Evolutionary conservation across 2,888 invertebrate genomes (phyloP).

Genomic region (Papilio elwesi): DNA sequence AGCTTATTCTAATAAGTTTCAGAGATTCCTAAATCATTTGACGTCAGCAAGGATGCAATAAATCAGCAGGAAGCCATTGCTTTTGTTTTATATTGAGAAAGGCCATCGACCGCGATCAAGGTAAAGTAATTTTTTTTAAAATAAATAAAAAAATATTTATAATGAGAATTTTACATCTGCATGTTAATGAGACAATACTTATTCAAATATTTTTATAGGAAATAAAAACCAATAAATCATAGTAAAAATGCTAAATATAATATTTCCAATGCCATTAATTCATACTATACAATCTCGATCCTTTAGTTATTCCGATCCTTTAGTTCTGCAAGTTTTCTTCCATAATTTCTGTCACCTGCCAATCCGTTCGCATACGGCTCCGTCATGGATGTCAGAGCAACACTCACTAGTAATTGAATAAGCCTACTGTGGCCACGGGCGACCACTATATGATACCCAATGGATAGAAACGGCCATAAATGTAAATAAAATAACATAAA

Average conservation of each 20-base stretch:
- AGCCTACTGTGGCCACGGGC: constrained; percentile 24
- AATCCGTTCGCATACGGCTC: constrained; percentile 19
- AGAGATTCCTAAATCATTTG: not conserved
- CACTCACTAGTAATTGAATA: constrained; percentile 36
- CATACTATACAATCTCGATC: not conserved
- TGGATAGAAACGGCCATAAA: not conserved
- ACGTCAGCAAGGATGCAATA: too few relatives aligned
- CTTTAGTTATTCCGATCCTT: not conserved
- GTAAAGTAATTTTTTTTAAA: too few relatives aligned
- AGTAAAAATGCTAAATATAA: too few relatives aligned
- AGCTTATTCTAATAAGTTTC: not conserved
- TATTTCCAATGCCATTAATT: too few relatives aligned
- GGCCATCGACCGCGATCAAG: too few relatives aligned
- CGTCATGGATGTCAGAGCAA: constrained; percentile 30
- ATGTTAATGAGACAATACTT: too few relatives aligned
- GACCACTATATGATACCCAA: not conserved
- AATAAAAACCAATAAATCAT: too few relatives aligned
- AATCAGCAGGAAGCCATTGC: too few relatives aligned
- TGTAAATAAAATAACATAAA: not conserved
- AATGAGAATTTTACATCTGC: too few relatives aligned
- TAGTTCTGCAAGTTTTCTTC: not conserved
- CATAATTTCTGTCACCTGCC: constrained; percentile 34
- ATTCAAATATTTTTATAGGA: too few relatives aligned
- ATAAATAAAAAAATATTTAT: too few relatives aligned
- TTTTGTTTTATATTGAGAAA: too few relatives aligned